phyloP scores from a whole-genome alignment of 2,888 invertebrate species.

The Schizotus pectinicornis region DNA sequence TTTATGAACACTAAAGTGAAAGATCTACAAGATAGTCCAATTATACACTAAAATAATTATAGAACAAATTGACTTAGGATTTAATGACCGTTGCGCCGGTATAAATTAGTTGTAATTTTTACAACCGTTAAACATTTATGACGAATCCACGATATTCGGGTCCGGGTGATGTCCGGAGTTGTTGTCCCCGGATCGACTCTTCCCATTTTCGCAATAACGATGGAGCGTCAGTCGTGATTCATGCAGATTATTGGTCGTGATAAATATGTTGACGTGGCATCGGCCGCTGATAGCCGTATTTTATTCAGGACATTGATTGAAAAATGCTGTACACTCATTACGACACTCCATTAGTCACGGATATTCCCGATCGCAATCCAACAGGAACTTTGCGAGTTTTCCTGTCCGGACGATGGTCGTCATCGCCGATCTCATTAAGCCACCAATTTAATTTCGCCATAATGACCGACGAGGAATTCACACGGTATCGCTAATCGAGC shows the following conservation, averaged over 20 bases:
- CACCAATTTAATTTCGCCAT: conserved; percentile 8
- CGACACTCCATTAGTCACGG: conserved; percentile 29
- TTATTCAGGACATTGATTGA: conserved; percentile 36
- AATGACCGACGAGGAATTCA: conserved; percentile 21
- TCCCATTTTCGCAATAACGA: conserved; percentile 29
- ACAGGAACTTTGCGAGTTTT: conserved; percentile 8
- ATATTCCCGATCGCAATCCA: conserved; percentile 11
- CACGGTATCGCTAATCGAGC: conserved; percentile 13
- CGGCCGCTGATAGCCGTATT: conserved; percentile 33
- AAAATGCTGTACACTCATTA: conserved; percentile 34
- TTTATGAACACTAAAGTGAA: conserved; percentile 15
- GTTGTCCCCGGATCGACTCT: conserved; percentile 1
- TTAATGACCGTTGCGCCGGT: conserved; percentile 20
- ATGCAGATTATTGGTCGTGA: conserved; percentile 42
- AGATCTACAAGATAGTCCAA: conserved; percentile 23
- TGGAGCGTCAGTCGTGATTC: conserved; percentile 41
- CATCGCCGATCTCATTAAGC: conserved; percentile 13
- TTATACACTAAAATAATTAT: conserved; percentile 24
- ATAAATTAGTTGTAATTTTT: conserved; percentile 25
- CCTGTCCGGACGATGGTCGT: conserved; percentile 10
- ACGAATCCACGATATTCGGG: conserved; percentile 8
- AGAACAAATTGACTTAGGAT: conserved; percentile 26
- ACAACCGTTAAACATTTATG: conserved; percentile 28
- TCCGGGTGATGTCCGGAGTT: background rate
- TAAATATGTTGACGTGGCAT: conserved; percentile 42